These are phyloP conservation scores for Acrocera orbiculus DNA, from an alignment of 2,888 invertebrate species.

Conservation along the genomic window DNA sequence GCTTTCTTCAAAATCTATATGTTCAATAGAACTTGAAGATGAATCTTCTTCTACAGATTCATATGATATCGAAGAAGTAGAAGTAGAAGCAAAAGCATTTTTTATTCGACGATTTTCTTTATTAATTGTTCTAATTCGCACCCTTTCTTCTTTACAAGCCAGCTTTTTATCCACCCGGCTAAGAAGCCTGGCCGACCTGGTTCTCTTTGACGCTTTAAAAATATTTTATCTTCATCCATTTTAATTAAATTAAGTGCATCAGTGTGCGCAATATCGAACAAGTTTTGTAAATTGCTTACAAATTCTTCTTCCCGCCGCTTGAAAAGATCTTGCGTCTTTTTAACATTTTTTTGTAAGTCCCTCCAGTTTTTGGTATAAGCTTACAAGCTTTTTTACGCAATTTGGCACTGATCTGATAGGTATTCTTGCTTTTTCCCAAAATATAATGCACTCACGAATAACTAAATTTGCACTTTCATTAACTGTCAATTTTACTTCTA, in stretches of 20 bases:
- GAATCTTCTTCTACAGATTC: constrained; percentile 2
- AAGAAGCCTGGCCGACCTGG: constrained; percentile 16
- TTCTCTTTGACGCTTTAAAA: constrained; percentile 16
- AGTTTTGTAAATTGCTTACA: constrained; percentile 10
- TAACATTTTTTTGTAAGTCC: constrained; percentile 1
- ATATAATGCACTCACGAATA: constrained; percentile 5
- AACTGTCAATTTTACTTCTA: constrained; percentile 8
- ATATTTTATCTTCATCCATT: constrained; percentile 17
- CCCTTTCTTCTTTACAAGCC: constrained; percentile 15
- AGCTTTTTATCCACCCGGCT: constrained; percentile 17
- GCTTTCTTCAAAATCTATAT: constrained; percentile 4
- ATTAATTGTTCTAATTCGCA: constrained; percentile 2
- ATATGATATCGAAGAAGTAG: constrained; percentile 3
- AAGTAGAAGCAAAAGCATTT: background rate
- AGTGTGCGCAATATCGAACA: constrained; percentile 13
- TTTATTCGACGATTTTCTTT: constrained; percentile 4
- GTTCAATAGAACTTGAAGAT: constrained; percentile 1
- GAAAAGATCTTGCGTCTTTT: background rate
- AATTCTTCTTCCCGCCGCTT: constrained; percentile 10
- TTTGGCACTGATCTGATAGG: background rate
- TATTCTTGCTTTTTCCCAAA: constrained; percentile 4
- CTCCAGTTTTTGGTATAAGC: background rate
- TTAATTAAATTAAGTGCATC: constrained; percentile 14
- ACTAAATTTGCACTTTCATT: constrained; percentile 4
- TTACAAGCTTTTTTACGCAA: constrained; percentile 2